Evolutionary conservation across 2,888 invertebrate genomes (phyloP), one percentile per base, ranked within the genome.

Genomic region (Lepidochitona cinerea): DNA sequence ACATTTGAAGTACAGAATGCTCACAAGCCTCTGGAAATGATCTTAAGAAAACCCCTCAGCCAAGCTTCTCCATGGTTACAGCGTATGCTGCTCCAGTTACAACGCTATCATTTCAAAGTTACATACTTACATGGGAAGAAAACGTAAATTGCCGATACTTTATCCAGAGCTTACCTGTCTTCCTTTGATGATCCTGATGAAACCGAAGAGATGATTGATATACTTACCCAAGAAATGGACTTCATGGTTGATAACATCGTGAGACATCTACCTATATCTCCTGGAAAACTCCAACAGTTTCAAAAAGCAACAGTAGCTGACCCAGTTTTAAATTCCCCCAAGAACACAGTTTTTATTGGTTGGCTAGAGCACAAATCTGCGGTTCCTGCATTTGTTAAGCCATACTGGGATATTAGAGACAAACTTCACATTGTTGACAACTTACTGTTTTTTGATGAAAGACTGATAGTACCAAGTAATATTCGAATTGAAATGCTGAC

Each of bases 131-230:
- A 79, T 41, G 81, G 79, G 26, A 80, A 74, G 52, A 29, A 72
- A 9, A 72, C 83, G 72, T 64, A 71, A 53, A 53, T 83, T 14
- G 81, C 82, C 14, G 79, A 82, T 68, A 72, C 74, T 9, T 74
- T 82, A 18, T 79, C 75, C 7, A 68, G 79, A 52, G 75, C 80
- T 3, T 68, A 73, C 37, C 26, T 76, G 26, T 7, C 69, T 1
- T 12, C 7, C 7, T 12, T 26, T 6, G 26, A 54, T 14, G 59
- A 29, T 9, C 7, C 7, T 65, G 26, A 65, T 54, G 54, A 54
- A 7, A 26, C 35, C 7, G n/a, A 59, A n/a, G 49, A 64, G 6
- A 14, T 35, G 6, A 33, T 32, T 3, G 6, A 49, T 7, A 14
- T 18, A 26, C 52, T 49, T 5, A 9, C 4, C 35, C 54, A 76